Conservation (phyloP, 2,797 vertebrate species). For the Vespertilio murinus region DNA sequence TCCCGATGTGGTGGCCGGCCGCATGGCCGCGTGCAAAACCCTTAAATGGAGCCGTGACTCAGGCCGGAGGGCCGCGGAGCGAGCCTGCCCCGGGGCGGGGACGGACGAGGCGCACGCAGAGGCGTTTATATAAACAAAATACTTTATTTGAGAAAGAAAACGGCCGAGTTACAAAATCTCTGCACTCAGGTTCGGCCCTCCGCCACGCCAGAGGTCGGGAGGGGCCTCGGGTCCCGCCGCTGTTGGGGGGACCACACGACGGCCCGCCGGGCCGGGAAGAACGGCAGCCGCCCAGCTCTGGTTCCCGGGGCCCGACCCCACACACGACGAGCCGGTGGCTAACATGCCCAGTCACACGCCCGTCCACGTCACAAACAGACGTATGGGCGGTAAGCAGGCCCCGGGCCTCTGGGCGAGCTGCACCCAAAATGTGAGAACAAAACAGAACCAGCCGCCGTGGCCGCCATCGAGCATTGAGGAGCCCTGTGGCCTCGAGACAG, state of each 20-base stretch:
- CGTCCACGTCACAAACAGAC: constrained; percentile 26
- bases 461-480: no score
- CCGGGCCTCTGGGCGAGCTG: neutral
- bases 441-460: neutral
- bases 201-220: neutral
- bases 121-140: constrained; percentile 60
- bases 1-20: neutral
- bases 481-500: neutral
- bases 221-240: neutral
- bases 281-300: neutral
- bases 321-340: neutral
- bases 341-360: neutral
- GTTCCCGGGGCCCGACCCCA: neutral
- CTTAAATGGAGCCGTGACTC: neutral
- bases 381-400: neutral
- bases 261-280: neutral
- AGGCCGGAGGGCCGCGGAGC: rapidly evolving
- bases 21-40: neutral
- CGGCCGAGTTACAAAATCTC: constrained; percentile 57
- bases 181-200: neutral
- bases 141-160: constrained; percentile 65
- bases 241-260: neutral
- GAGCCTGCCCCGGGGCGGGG: neutral
- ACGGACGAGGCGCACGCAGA: neutral
- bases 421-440: neutral